phyloP scores from a whole-genome alignment of 2,797 vertebrate species.

The Pristis pectinata region DNA sequence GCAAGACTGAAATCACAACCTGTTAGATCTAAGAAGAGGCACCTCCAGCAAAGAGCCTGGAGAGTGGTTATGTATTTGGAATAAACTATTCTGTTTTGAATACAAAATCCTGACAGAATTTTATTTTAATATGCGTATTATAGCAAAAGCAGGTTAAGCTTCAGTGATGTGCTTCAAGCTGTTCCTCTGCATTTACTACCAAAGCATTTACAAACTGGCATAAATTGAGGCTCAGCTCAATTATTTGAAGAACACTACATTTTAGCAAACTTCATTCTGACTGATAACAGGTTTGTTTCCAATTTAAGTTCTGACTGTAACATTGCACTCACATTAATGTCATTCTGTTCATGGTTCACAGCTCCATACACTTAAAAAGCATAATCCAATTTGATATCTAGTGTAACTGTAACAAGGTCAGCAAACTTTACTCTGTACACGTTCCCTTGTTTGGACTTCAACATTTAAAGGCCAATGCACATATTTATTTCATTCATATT shows the following conservation, averaged over 20 bases:
- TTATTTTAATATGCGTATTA: not conserved
- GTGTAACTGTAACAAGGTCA: not conserved
- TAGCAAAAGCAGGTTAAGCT: not conserved
- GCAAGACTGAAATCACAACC: not conserved
- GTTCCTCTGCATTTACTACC: not conserved
- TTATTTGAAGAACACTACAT: not conserved
- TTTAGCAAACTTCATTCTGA: not conserved
- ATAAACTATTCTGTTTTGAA: not conserved
- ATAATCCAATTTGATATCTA: not conserved
- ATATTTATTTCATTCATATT: not conserved
- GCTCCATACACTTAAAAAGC: not conserved
- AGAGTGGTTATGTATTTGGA: not conserved
- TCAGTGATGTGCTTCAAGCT: not conserved
- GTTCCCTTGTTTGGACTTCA: not conserved
- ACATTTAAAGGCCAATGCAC: not conserved
- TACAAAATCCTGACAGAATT: not conserved
- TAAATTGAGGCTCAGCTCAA: not conserved
- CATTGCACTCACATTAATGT: not conserved
- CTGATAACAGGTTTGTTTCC: constrained; percentile 23
- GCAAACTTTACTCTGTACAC: not conserved
- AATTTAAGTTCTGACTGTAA: constrained; percentile 7
- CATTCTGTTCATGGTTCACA: not conserved
- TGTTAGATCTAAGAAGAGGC: not conserved
- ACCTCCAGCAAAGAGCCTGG: not conserved
- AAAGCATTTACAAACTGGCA: not conserved